Evolutionary conservation across 2,113 vertebrate species (phyloP).

Genomic region (Elachura formosa): DNA sequence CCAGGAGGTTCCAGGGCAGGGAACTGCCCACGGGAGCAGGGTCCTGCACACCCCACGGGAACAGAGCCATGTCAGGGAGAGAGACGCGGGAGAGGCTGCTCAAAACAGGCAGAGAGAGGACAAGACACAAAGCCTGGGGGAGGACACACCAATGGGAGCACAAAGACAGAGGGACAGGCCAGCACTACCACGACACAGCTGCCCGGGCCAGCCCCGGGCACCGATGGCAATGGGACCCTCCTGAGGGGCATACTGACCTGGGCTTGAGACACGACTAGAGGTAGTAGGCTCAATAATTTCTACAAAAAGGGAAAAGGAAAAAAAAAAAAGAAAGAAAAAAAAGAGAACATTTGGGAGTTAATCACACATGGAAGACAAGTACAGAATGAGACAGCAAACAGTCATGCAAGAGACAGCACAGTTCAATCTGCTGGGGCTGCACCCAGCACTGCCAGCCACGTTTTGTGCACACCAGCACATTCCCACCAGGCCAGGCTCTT

Average conservation of each 20-base stretch:
- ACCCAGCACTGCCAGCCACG: accelerated
- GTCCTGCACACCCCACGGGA: background rate
- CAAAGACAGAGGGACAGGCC: slow-evolving; percentile 67
- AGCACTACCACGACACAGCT: slow-evolving; percentile 1
- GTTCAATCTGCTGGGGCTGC: background rate
- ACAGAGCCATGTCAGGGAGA: background rate
- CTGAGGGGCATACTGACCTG: slow-evolving; percentile 98
- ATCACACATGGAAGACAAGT: slow-evolving; percentile 84
- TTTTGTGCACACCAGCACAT: accelerated
- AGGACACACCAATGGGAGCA: slow-evolving; percentile 44
- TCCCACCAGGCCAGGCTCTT: background rate
- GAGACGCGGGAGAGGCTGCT: background rate
- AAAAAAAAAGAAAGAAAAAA: slow-evolving; percentile 74
- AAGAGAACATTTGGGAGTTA: slow-evolving; percentile 91
- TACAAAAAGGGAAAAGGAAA: slow-evolving; percentile 85
- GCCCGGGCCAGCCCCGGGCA: background rate
- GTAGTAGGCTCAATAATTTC: slow-evolving; percentile 98
- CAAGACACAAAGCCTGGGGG: background rate
- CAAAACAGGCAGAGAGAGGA: background rate
- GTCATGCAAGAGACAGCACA: slow-evolving; percentile 69
- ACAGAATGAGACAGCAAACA: slow-evolving; percentile 77
- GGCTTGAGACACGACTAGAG: slow-evolving; percentile 96
- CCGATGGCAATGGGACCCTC: slow-evolving; percentile 54
- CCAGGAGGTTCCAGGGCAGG: background rate
- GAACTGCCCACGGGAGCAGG: accelerated